Evolutionary conservation across 2,888 invertebrate species (phyloP), one percentile per base, ranked within the genome.

Genomic region (Aradus depressus): DNA sequence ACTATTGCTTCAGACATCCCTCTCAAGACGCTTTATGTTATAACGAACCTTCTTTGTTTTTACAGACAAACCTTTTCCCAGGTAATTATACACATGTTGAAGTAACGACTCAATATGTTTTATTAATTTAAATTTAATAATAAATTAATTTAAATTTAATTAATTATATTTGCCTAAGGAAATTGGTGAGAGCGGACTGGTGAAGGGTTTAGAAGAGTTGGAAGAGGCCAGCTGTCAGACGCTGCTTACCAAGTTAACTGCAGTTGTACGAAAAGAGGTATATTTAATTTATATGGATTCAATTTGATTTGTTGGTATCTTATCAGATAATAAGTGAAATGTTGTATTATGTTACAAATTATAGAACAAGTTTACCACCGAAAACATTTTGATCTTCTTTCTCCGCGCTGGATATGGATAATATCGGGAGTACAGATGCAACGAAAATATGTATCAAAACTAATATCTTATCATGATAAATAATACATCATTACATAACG

Each of bases 41-140:
- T 97, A 39, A 84, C 87, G 28, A 91, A 91, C 64, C 72, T 96
- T 43, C 75, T 96, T 50, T 76, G 87, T 58, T 95, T 92, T 69
- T 96, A 96, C 65, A 81, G 81, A 61, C 80, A 83, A 61, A 84
- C 87, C 28, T 84, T 92, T 60, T 75, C 72, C 62, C 82, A 75
- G 69, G 76, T 73, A 62, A 72, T 63, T 67, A 71, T 62, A 52
- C 12, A 2, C 37, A 8, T 42, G n/a, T 22, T 28, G 12, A 44
- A 43, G 22, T 25, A n/a, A 12, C 5, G 6, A 38, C n/a, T 10
- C 16, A 5, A 4, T 42, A 10, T 42, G 8, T 4, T 44, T 18
- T 5, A 34, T 21, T n/a, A 32, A 31, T 31, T 18, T 16, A 31
- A 31, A 5, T 44, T 44, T 31, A 18, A 1, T 19, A 16, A 5